phyloP scores from a whole-genome alignment of 2,113 vertebrate genomes.

The Nannospalax galili region DNA sequence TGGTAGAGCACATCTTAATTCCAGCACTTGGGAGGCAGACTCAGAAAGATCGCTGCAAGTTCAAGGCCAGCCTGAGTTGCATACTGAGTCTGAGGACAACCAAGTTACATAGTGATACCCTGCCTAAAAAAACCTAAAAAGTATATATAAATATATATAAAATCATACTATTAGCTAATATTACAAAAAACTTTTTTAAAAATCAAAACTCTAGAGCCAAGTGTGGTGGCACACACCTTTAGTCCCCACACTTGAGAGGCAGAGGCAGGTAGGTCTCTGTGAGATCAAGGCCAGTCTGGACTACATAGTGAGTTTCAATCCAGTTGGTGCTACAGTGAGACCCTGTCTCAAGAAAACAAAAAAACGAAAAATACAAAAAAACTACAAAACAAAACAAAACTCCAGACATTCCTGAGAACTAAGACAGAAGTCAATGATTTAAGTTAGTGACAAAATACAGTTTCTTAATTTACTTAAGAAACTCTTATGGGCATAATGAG shows the following conservation, averaged over 20 bases:
- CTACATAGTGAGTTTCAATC: too few species aligned
- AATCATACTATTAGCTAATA: too few species aligned
- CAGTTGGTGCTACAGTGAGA: too few species aligned
- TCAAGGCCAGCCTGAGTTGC: background rate
- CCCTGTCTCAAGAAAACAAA: too few species aligned
- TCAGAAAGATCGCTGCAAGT: background rate
- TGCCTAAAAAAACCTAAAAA: too few species aligned
- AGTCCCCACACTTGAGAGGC: too few species aligned
- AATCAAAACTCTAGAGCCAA: background rate
- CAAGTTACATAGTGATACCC: too few species aligned
- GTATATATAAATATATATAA: too few species aligned
- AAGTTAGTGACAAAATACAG: background rate
- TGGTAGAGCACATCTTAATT: background rate
- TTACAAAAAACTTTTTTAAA: too few species aligned
- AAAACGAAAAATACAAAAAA: background rate
- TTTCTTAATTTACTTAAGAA: conserved; percentile 7
- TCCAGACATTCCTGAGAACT: background rate
- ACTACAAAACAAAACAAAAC: background rate
- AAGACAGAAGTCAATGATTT: background rate
- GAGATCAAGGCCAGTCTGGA: too few species aligned
- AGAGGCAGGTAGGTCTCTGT: too few species aligned
- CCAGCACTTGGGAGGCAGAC: background rate
- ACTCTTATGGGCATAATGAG: background rate
- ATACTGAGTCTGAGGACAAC: background rate
- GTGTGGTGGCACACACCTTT: too few species aligned